Evolutionary conservation across 2,113 vertebrate genomes (phyloP), one percentile per base, ranked within the genome.

Genomic region (Prochilodus magdalenae): DNA sequence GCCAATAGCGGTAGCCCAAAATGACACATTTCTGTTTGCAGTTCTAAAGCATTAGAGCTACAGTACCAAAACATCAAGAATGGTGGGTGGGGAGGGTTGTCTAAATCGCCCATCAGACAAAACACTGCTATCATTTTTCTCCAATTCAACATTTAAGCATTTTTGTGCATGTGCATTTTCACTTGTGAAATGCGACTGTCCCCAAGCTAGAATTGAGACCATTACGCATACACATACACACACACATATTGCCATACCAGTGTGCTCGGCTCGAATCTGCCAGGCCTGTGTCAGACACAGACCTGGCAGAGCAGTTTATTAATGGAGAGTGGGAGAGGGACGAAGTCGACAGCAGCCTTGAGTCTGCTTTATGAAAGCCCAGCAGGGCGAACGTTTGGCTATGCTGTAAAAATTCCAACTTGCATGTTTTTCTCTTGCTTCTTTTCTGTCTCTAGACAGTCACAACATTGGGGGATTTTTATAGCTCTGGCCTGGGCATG

Each of bases 321-420:
- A 84, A 79, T 27, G 29, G 30, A 5, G 83, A 75, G 57, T 75
- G 18, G 53, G 53, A 20, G 59, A 59, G 74, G 73, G 81, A 84
- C 83, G 40, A 80, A 86, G 29, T 36, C 51, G 11, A 51, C 79
- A 62, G 83, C 82, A 86, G 89, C 88, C 70, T 83, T 89, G 82
- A 82, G 7, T 40, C 33, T n/a, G 84, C 63, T 84, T 87, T 84
- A 84, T 87, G 73, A 65, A 73, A 84, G 83, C 65, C n/a, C 24
- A 57, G 71, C 62, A 49, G 62, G 81, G 79, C 36, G 30, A 77
- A 85, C 66, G 77, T 84, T 80, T 53, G 66, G 79, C 59, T 36
- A 77, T 77, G 85, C 59, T 80, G 73, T 75, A 80, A 83, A 79
- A 84, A 84, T 77, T 84, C 86, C 85, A 72, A 81, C 75, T 63